phyloP scores from a whole-genome alignment of 2,888 invertebrate species.

The Pristionchus mayeri region DNA sequence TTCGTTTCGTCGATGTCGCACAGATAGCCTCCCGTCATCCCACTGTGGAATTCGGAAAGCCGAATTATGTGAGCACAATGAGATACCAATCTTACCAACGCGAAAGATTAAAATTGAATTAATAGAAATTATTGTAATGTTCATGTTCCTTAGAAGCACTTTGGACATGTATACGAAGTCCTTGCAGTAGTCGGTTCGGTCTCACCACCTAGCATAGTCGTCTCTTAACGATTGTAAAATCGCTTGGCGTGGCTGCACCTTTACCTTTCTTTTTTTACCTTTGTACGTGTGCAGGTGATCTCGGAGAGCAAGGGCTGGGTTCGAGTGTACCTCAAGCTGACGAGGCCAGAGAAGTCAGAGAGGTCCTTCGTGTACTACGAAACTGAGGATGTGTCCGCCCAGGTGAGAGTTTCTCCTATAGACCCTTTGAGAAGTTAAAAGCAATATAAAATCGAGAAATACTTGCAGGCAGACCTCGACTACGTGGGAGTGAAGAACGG shows the following conservation, averaged over 20 bases:
- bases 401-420: constrained; percentile 78
- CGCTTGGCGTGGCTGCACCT: no score
- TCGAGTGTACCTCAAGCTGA: constrained; percentile 52
- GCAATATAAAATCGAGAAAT: neutral
- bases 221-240: no score
- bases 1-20: constrained; percentile 57
- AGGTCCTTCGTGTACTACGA: constrained; percentile 78
- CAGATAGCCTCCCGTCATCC: constrained; percentile 43
- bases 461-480: constrained; percentile 34
- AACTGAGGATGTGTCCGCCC: constrained; percentile 81
- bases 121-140: no score
- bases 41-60: constrained; percentile 61
- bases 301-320: constrained; percentile 61
- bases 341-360: neutral
- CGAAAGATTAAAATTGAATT: neutral
- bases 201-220: no score
- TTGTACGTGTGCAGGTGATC: no score
- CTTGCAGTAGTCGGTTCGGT: no score
- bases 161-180: no score
- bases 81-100: no score
- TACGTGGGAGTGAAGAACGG: constrained; percentile 12
- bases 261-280: no score
- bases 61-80: constrained; percentile 59
- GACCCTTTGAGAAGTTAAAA: no score
- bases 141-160: no score